A percentile compares a stretch with the other conserved stretches of the same genome.
Evolutionary conservation across 2,113 vertebrate species (phyloP).

Genomic region (Clarias magur): DNA sequence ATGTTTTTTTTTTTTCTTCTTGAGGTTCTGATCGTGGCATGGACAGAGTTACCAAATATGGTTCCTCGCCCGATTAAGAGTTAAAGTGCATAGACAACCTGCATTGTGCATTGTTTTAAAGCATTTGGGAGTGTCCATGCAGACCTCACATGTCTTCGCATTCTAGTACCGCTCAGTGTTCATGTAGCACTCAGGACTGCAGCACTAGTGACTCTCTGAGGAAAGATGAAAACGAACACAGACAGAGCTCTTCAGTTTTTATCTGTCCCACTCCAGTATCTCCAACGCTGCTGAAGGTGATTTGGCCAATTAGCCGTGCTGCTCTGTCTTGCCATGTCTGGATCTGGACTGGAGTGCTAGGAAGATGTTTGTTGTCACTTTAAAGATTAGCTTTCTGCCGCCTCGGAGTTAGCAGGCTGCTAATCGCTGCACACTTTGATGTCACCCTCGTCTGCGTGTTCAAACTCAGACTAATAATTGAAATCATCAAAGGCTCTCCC

Average conservation of each 20-base stretch:
- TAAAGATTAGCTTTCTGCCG: slow-evolving; percentile 57
- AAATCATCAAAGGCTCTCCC: slow-evolving; percentile 61
- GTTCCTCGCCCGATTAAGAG: no score
- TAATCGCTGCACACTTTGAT: slow-evolving; percentile 62
- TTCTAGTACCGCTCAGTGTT: background rate
- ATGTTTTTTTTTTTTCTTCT: no score
- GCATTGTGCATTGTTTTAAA: background rate
- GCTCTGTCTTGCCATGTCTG: slow-evolving; percentile 41
- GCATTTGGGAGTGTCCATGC: background rate
- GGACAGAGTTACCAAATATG: no score
- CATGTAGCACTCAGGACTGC: background rate
- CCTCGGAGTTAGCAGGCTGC: slow-evolving; percentile 47
- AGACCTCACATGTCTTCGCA: background rate
- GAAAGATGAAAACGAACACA: background rate
- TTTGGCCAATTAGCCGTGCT: slow-evolving; percentile 52
- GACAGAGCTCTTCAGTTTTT: background rate
- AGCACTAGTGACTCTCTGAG: background rate
- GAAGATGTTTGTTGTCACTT: slow-evolving; percentile 62
- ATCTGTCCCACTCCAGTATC: slow-evolving; percentile 14
- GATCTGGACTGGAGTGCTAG: slow-evolving; percentile 52
- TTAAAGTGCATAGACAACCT: background rate
- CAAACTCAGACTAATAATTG: slow-evolving; percentile 63
- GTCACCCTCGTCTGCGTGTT: slow-evolving; percentile 52
- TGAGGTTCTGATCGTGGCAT: no score
- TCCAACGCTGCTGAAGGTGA: slow-evolving; percentile 32